Evolutionary conservation across 2,113 vertebrate genomes (phyloP).

Genomic region (Turdus rufiventris): DNA sequence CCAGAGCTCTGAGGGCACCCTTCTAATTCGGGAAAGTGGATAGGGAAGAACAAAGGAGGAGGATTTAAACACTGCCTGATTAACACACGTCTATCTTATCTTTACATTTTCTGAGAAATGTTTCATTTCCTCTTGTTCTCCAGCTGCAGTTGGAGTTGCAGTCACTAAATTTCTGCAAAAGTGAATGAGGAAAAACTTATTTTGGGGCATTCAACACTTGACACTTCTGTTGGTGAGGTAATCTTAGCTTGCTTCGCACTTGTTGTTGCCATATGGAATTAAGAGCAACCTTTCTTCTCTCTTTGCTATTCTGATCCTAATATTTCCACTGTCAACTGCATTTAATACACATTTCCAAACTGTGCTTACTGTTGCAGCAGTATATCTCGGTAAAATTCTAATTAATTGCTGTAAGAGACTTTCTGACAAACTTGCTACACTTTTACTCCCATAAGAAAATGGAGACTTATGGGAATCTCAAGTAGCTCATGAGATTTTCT

Average conservation of each 20-base stretch:
- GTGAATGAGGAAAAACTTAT: background rate
- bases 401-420: background rate
- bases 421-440: background rate
- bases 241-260: background rate
- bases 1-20: background rate
- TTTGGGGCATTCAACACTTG: background rate
- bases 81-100: accelerated
- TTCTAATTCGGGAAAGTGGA: background rate
- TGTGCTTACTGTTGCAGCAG: background rate
- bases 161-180: background rate
- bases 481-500: background rate
- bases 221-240: background rate
- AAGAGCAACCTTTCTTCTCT: background rate
- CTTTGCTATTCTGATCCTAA: background rate
- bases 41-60: background rate
- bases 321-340: background rate
- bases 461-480: background rate
- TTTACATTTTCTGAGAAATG: background rate
- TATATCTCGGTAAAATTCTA: background rate
- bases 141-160: background rate
- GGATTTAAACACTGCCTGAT: background rate
- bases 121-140: background rate
- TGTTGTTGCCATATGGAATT: background rate
- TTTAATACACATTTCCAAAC: background rate
- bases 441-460: background rate